Conservation (phyloP, 2,113 vertebrate genomes). For the Nesoenas mayeri region DNA sequence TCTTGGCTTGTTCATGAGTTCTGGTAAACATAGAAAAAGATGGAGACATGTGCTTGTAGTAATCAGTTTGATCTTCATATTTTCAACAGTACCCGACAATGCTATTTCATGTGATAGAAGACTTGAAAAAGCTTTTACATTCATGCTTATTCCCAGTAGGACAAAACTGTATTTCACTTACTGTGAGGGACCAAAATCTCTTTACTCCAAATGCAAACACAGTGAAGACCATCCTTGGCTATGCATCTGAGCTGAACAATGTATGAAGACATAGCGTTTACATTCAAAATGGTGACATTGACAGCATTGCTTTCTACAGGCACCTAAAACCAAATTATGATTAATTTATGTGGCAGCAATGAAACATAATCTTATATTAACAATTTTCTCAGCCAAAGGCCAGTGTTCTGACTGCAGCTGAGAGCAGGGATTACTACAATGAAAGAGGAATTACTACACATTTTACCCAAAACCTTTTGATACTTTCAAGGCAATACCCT, state of each 20-base stretch:
- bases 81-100: not conserved
- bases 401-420: not conserved
- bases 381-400: not conserved
- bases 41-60: not conserved
- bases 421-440: not conserved
- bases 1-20: constrained; percentile 39
- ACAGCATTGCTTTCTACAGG: not conserved
- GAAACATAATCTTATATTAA: not conserved
- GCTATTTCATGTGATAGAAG: not conserved
- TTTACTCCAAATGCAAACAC: constrained; percentile 56
- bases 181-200: constrained; percentile 61
- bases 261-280: constrained; percentile 47
- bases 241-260: constrained; percentile 52
- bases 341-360: not conserved
- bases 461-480: not conserved
- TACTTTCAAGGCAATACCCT: not conserved
- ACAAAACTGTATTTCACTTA: constrained; percentile 35
- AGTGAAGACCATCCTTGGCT: not conserved
- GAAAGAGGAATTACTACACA: not conserved
- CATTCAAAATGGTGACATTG: constrained; percentile 27
- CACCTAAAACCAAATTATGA: not conserved
- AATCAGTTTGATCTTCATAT: not conserved
- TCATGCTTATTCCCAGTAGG: not conserved
- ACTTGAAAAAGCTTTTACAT: not conserved
- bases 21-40: constrained; percentile 9